Percentiles rank a stretch among this genome's conserved stretches.
These are phyloP conservation scores for Rousettus madagascariensis DNA, from an alignment of 2,797 vertebrate species.

Conservation along the genomic window DNA sequence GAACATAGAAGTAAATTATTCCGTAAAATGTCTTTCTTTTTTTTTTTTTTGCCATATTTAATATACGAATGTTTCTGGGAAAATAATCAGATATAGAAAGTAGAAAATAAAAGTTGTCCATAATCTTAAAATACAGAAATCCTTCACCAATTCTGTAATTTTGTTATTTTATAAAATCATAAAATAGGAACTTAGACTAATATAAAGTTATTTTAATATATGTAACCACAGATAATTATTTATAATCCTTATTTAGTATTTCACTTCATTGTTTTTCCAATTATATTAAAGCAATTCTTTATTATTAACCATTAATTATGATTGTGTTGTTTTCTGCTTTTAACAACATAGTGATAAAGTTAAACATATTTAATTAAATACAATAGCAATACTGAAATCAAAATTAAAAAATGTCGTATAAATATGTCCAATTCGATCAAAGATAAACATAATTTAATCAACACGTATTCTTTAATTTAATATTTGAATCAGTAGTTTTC, in stretches of 20 bases:
- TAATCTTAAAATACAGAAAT: neutral
- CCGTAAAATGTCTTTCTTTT: neutral
- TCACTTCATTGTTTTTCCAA: neutral
- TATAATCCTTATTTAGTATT: neutral
- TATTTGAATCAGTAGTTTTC: neutral
- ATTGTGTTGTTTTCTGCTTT: neutral
- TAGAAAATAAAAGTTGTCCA: neutral
- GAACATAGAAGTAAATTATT: neutral
- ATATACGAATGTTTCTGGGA: neutral
- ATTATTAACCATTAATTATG: neutral
- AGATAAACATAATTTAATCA: neutral
- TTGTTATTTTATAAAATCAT: neutral
- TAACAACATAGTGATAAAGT: neutral
- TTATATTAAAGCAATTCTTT: neutral
- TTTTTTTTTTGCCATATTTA: neutral
- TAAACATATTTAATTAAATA: neutral
- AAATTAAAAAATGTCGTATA: neutral
- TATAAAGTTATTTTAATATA: neutral
- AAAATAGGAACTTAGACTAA: neutral
- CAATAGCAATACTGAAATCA: neutral
- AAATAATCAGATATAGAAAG: neutral
- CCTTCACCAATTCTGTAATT: neutral
- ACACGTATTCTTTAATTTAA: neutral
- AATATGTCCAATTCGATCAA: neutral
- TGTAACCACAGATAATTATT: neutral